Base-by-base conservation (phyloP, 1,140 invertebrate genomes). In the Trachelipus rathkii region DNA sequence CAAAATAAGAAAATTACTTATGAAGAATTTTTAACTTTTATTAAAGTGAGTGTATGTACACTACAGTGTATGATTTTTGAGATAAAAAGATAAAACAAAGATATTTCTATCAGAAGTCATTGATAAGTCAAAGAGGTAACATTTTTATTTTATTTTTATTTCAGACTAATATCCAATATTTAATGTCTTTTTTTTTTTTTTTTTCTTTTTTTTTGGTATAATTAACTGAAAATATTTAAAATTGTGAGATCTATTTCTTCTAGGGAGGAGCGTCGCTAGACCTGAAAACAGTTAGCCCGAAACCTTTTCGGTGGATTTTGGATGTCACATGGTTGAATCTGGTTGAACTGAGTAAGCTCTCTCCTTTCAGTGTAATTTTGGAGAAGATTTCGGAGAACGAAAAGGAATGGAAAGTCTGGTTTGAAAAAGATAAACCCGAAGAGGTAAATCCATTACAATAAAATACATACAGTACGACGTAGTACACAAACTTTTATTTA, bases 251-350 rank as follows among this genome's bases (percentile, higher is more conserved):
- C 15, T 69, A 13, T 44, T 15, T 71, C 78, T 75, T 1, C 10
- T 67, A 79, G 89, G 89, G 95, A 77, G 96, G 96, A 0, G 95
- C 96, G 11, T 96, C 95, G 0, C 85, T 98, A 71, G 95, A 98
- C 86, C 86, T 98, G 68, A 97, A 97, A 84, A 94, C 94, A 11
- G 95, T 97, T 0, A 87, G 81, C 15, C 92, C 95, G 0, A 98
- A 98, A 86, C 95, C 95, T 10, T 96, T 95, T 83, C 90, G 89
- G 82, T 98, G 96, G 96, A 95, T 98, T 82, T 86, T 96, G 10
- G 95, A 98, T 82, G 92, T 97, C 60, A 97, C 95, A 0, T 98
- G 96, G 96, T 84, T 98, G 19, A 98, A 98, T 88, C 87, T 98
- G 72, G 95, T 98, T 0, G 95, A 97, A 85, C 93, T 98, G 5